phyloP scores from a whole-genome alignment of 2,113 vertebrate species.

The Pelecanoides urinatrix region DNA sequence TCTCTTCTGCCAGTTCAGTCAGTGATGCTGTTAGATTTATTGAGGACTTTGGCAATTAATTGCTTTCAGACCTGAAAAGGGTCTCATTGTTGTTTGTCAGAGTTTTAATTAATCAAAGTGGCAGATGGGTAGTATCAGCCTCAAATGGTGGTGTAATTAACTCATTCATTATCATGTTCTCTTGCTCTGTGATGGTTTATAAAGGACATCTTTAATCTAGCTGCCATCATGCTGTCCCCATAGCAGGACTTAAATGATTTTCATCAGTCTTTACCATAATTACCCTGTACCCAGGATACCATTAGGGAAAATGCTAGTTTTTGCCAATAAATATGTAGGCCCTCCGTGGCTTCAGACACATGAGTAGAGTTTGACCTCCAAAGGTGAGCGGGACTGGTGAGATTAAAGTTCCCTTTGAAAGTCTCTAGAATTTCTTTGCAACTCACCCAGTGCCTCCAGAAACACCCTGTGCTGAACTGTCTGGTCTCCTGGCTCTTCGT shows the following conservation, averaged over 20 bases:
- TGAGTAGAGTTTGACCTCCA: background rate
- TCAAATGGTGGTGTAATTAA: slow-evolving; percentile 68
- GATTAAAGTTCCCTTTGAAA: background rate
- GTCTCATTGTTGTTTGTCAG: slow-evolving; percentile 42
- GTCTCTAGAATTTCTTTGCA: background rate
- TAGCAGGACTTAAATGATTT: slow-evolving; percentile 39
- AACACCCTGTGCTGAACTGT: background rate
- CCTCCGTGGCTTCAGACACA: background rate
- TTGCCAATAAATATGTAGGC: background rate
- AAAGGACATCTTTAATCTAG: slow-evolving; percentile 49
- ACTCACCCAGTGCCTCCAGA: background rate
- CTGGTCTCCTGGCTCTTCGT: background rate
- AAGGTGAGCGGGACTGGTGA: background rate
- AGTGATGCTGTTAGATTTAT: slow-evolving; percentile 17
- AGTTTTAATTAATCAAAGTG: slow-evolving; percentile 74
- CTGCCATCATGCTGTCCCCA: background rate
- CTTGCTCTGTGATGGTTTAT: background rate
- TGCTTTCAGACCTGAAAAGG: slow-evolving; percentile 52
- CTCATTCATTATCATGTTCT: slow-evolving; percentile 74
- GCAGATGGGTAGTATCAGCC: slow-evolving; percentile 71
- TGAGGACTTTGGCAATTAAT: slow-evolving; percentile 61
- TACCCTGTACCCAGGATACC: background rate
- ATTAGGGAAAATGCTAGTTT: slow-evolving; percentile 1
- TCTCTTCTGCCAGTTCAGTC: background rate
- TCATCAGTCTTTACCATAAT: slow-evolving; percentile 18